Evolutionary conservation across 2,888 invertebrate genomes (phyloP).

Genomic region (Cerastis leucographa): DNA sequence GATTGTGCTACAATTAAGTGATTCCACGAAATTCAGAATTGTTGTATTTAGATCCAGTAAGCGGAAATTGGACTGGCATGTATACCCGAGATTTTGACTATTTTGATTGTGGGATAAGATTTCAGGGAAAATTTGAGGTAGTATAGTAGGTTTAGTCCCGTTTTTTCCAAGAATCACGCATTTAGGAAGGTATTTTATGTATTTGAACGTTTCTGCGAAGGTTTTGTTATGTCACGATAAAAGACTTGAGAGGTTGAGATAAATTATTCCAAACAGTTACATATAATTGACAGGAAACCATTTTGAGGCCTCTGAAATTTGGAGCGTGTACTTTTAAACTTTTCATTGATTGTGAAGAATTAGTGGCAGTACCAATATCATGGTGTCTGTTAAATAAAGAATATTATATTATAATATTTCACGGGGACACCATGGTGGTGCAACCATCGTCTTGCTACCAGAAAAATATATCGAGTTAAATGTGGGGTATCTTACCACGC

Average conservation of each 20-base stretch:
- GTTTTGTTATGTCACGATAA: neutral
- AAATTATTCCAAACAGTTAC: neutral
- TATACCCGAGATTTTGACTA: slow-evolving; percentile 24
- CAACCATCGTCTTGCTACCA: neutral
- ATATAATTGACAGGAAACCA: neutral
- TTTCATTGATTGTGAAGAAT: neutral
- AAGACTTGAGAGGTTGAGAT: neutral
- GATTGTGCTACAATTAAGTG: slow-evolving; percentile 54
- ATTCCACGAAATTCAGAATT: slow-evolving; percentile 48
- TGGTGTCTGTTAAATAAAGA: neutral
- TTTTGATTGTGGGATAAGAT: slow-evolving; percentile 17
- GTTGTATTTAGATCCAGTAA: slow-evolving; percentile 58
- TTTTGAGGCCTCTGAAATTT: neutral
- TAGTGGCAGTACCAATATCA: neutral
- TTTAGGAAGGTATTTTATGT: neutral
- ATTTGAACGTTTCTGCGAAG: neutral
- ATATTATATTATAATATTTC: neutral
- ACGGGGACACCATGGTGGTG: neutral
- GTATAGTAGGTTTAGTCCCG: neutral
- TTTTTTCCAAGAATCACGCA: neutral
- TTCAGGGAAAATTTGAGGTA: slow-evolving; percentile 5
- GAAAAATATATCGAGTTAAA: neutral
- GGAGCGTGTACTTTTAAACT: neutral
- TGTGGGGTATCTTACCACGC: neutral
- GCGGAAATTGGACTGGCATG: slow-evolving; percentile 46